Conservation (phyloP, 2,797 vertebrate genomes). For the Delichon dasypus region DNA sequence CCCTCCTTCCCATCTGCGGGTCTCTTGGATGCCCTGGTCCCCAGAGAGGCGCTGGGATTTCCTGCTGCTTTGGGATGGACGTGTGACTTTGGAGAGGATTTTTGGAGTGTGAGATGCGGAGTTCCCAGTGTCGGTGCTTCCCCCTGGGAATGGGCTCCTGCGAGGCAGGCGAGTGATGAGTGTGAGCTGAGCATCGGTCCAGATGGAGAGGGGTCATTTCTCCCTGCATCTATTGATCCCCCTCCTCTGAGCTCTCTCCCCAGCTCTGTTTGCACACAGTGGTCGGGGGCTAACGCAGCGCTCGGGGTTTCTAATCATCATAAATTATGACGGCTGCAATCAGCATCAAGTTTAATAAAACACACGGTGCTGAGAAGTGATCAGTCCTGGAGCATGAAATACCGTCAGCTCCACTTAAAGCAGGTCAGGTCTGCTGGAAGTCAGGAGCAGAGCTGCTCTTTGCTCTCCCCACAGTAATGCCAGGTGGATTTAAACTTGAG, state of each 20-base stretch:
- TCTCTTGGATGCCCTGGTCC: background rate
- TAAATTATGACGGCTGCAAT: conserved; percentile 51
- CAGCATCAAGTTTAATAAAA: conserved; percentile 40
- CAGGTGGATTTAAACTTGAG: conserved; percentile 19
- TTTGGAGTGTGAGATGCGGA: background rate
- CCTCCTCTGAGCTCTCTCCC: background rate
- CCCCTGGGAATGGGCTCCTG: background rate
- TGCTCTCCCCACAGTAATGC: background rate
- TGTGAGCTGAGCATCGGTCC: background rate
- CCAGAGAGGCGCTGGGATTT: background rate
- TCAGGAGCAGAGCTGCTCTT: background rate
- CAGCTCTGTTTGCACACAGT: conserved; percentile 37
- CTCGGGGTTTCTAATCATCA: conserved; percentile 38
- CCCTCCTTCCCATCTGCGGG: conserved; percentile 32
- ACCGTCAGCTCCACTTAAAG: background rate
- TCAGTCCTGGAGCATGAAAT: background rate
- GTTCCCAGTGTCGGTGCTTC: background rate
- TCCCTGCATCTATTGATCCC: background rate
- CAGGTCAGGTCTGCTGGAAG: conserved; percentile 9
- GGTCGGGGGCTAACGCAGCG: background rate
- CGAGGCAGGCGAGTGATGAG: background rate
- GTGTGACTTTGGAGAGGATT: background rate
- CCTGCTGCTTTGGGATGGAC: accelerated
- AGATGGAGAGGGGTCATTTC: background rate
- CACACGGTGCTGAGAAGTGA: background rate